Evolutionary conservation across 2,113 vertebrate genomes (phyloP).

Genomic region (Xiphorhynchus elegans): DNA sequence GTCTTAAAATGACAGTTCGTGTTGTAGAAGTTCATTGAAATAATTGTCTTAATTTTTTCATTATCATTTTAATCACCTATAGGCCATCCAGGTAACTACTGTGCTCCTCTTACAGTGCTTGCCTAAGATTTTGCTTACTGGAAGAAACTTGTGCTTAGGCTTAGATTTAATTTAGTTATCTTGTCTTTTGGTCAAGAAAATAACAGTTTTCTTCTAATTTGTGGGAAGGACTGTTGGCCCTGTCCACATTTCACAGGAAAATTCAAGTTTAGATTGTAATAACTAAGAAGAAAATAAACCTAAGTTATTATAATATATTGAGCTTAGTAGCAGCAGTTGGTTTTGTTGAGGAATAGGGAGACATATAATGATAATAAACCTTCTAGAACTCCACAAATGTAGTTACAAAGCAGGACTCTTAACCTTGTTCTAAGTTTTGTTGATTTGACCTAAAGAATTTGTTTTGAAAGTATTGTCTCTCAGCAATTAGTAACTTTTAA

Average conservation of each 20-base stretch:
- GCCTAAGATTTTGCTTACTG: neutral
- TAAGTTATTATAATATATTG: too few species aligned
- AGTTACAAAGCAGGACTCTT: neutral
- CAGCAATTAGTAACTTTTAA: neutral
- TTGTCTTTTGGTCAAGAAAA: neutral
- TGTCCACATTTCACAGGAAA: neutral
- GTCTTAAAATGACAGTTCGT: neutral
- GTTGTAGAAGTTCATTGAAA: neutral
- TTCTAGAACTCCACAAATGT: neutral
- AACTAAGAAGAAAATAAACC: too few species aligned
- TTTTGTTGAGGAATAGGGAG: neutral
- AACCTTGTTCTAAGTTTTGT: neutral
- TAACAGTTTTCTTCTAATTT: neutral
- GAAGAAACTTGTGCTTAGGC: neutral
- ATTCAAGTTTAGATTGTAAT: neutral
- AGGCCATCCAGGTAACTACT: neutral
- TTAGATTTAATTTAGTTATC: neutral
- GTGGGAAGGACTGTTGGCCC: neutral
- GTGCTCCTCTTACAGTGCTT: neutral
- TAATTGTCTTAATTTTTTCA: neutral
- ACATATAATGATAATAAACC: neutral
- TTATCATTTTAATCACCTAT: neutral
- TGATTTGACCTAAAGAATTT: neutral
- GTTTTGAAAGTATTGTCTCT: neutral
- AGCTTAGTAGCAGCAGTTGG: neutral